phyloP scores from a whole-genome alignment of 1,140 invertebrate genomes.

The Macrocentrus cingulum region DNA sequence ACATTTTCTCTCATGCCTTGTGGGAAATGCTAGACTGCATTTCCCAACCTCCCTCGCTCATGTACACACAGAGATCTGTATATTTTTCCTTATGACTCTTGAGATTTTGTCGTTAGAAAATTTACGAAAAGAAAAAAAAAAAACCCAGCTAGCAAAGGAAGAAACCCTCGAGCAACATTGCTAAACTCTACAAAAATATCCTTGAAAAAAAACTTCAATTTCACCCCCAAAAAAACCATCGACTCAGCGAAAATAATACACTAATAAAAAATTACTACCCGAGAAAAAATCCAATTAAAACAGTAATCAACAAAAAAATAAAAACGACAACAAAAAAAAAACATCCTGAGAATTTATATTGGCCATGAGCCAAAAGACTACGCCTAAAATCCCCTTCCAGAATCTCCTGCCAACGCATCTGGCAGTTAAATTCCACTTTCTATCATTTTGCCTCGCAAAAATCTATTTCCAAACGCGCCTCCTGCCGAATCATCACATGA shows the following conservation, averaged over 20 bases:
- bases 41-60: not conserved
- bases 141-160: no score
- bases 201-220: no score
- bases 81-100: slow-evolving; percentile 17
- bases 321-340: slow-evolving; percentile 1
- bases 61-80: not conserved
- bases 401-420: not conserved
- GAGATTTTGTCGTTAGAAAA: slow-evolving; percentile 7
- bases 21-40: slow-evolving; percentile 6
- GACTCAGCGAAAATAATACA: not conserved
- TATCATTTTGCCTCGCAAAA: slow-evolving; percentile 14
- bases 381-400: slow-evolving; percentile 9
- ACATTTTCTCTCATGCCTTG: slow-evolving; percentile 6
- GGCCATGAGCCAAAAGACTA: not conserved
- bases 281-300: not conserved
- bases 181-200: no score
- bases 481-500: not conserved
- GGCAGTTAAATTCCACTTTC: slow-evolving; percentile 19
- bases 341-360: slow-evolving; percentile 1
- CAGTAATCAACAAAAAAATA: not conserved
- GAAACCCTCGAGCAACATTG: no score
- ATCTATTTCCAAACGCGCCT: slow-evolving; percentile 13
- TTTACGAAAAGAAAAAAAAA: slow-evolving; percentile 7
- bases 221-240: no score
- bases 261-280: not conserved